These are phyloP conservation scores for Reinhardtius hippoglossoides DNA, from an alignment of 2,113 vertebrate genomes.

Conservation along the genomic window DNA sequence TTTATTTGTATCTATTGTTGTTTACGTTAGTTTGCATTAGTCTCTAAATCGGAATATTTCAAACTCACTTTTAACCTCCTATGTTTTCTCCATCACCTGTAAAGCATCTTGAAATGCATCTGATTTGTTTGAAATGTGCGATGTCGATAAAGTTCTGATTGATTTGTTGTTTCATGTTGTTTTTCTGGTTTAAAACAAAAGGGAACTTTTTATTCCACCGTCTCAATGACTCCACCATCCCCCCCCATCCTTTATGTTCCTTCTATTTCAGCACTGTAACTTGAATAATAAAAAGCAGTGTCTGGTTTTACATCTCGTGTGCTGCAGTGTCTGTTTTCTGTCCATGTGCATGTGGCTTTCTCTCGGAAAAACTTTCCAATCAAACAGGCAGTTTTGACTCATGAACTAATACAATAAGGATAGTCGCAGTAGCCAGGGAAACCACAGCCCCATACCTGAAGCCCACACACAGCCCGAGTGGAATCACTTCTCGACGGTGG, in stretches of 20 bases:
- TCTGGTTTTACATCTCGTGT: neutral
- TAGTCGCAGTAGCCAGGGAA: conserved; percentile 26
- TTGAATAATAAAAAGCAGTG: neutral
- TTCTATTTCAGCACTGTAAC: neutral
- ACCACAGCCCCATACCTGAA: conserved; percentile 38
- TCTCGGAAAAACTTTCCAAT: neutral
- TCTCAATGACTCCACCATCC: neutral
- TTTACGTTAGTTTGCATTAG: too few species aligned
- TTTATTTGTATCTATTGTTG: too few species aligned
- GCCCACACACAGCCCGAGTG: conserved; percentile 53
- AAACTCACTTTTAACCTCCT: too few species aligned
- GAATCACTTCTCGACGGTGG: conserved; percentile 25
- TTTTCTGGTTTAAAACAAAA: neutral
- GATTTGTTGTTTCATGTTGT: neutral
- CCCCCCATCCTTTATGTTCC: neutral
- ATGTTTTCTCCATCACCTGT: too few species aligned
- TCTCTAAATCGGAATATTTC: too few species aligned
- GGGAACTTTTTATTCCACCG: neutral
- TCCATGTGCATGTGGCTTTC: neutral
- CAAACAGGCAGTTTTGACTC: conserved; percentile 9
- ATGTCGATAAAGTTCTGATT: too few species aligned
- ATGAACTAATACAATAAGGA: neutral
- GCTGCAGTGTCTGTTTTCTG: neutral
- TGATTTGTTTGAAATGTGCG: too few species aligned
- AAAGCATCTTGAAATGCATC: too few species aligned